Base-by-base conservation (phyloP, 2,888 invertebrate genomes). In the Theretra japonica region DNA sequence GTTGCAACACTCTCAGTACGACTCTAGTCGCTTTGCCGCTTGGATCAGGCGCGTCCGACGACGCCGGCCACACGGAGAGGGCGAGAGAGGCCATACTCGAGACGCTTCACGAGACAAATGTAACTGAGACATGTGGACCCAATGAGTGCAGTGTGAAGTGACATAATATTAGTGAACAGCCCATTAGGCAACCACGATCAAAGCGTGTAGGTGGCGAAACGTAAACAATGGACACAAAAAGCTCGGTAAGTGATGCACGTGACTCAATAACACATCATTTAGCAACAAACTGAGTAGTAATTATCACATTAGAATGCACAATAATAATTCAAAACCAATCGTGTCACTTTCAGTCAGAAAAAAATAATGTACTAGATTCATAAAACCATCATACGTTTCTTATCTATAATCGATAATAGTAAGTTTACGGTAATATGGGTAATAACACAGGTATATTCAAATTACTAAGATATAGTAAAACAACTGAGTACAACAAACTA, bases 1-100 rank as follows among this genome's bases (percentile, higher is more conserved):
- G 92, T 93, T 93, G 91, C 92, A 93, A 93, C 91, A 93, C 90
- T 85, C 90, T 94, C 94, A 95, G 94, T 94, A 90, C 91, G 94
- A 91, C 94, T 95, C 94, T 95, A 94, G 95, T 95, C 95, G 95
- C 94, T 94, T 94, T 95, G 95, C 94, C 94, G 95, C 88, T 93
- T 90, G 94, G 94, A 90, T 82, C 92, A 87, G 92, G 93, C 91
- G 90, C 91, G 90, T 88, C 77, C 70, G 73, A 86, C 87, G 89
- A 87, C 88, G 93, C 92, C 93, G 90, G 86, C 91, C 91, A 89
- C 88, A 91, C 94, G 94, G 94, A 94, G 92, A 94, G 93, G 92
- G 94, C 93, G 94, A 94, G 94, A 94, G 94, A 94, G 93, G 82
- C 80, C 77, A 78, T 83, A 86, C 86, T 87, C 86, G 82, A 87